These are phyloP conservation scores for Eupithecia pulchellata DNA, from an alignment of 2,888 invertebrate species.

Conservation along the genomic window DNA sequence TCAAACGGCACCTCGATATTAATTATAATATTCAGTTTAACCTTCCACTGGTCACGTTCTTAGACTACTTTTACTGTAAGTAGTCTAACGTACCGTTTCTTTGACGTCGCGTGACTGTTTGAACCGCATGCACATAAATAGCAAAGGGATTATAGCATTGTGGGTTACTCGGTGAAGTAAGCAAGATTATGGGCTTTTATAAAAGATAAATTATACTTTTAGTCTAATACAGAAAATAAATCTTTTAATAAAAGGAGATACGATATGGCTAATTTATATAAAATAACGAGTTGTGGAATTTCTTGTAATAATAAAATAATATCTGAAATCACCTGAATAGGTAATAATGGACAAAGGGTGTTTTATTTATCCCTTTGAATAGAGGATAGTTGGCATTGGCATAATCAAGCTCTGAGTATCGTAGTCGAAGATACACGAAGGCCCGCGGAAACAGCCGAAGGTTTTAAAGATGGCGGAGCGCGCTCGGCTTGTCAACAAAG, in stretches of 20 bases:
- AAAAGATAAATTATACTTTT: neutral
- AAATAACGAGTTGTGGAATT: too few relatives aligned
- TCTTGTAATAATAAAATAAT: neutral
- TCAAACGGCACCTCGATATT: slow-evolving; percentile 26
- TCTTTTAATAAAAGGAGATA: neutral
- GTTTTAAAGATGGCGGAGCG: slow-evolving; percentile 73
- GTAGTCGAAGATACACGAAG: slow-evolving; percentile 60
- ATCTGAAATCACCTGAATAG: slow-evolving; percentile 20
- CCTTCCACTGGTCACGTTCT: slow-evolving; percentile 33
- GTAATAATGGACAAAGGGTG: slow-evolving; percentile 28
- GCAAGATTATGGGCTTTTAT: neutral
- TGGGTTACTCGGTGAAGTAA: slow-evolving; percentile 17
- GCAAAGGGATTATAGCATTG: slow-evolving; percentile 15
- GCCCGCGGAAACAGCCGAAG: slow-evolving; percentile 69
- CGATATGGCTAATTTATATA: too few relatives aligned
- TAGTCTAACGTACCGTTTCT: slow-evolving; percentile 22
- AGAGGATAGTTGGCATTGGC: slow-evolving; percentile 47
- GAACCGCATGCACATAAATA: slow-evolving; percentile 8
- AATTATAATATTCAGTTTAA: slow-evolving; percentile 32
- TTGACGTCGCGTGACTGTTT: slow-evolving; percentile 17
- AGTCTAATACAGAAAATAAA: too few relatives aligned
- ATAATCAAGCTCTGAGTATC: slow-evolving; percentile 44
- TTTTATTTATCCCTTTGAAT: slow-evolving; percentile 28
- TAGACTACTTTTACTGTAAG: slow-evolving; percentile 32
- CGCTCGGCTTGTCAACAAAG: slow-evolving; percentile 80